Conservation (phyloP, 2,797 vertebrate genomes). For the Galagoides demidoff region DNA sequence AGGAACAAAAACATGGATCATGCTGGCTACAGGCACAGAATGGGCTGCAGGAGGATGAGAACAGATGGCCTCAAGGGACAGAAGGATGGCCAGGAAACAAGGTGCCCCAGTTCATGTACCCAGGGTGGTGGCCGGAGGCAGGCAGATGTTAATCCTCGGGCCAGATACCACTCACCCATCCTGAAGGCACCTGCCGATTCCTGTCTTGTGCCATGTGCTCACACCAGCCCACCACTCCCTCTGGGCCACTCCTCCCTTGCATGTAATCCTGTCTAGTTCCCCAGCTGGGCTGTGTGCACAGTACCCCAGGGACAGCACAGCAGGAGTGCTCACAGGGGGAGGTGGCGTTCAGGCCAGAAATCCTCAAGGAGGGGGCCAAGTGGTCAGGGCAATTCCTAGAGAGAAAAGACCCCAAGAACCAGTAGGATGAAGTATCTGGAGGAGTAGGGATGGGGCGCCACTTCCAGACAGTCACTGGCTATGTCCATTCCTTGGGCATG, state of each 20-base stretch:
- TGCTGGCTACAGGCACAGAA: rapidly evolving
- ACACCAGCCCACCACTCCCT: not conserved
- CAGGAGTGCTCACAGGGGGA: not conserved
- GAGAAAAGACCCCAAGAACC: not conserved
- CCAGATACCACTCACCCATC: not conserved
- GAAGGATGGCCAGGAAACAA: not conserved
- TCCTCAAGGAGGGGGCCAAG: not conserved
- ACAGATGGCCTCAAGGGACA: not conserved
- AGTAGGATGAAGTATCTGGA: not conserved
- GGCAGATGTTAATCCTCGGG: not conserved
- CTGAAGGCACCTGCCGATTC: not conserved
- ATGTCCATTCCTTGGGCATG: rapidly evolving
- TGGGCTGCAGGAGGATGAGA: not conserved
- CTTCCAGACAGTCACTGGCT: not conserved
- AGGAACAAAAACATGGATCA: rapidly evolving
- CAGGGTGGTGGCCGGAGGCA: not conserved
- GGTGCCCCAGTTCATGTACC: rapidly evolving
- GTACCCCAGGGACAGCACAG: not conserved
- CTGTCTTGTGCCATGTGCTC: not conserved
- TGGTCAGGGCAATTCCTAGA: not conserved
- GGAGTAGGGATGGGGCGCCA: not conserved
- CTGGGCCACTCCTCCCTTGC: not conserved
- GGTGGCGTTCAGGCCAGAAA: not conserved
- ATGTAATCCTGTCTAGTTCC: rapidly evolving
- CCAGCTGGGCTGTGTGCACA: not conserved